These are phyloP conservation scores for Cryptocephalus primarius DNA, from an alignment of 2,888 invertebrate genomes.

Conservation along the genomic window DNA sequence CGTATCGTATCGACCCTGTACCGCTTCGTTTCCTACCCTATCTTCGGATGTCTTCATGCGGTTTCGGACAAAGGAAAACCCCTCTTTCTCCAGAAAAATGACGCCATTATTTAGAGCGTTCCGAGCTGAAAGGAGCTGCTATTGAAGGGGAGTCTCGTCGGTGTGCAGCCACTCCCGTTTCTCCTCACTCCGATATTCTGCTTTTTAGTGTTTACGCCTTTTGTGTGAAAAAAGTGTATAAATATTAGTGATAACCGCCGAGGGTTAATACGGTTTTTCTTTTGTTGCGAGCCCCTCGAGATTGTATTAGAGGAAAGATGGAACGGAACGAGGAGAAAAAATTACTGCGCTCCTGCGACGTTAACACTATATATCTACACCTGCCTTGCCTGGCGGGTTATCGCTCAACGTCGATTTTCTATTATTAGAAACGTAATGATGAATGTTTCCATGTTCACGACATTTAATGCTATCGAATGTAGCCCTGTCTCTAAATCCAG, in stretches of 20 bases:
- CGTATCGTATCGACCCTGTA: too few relatives aligned
- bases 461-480: too few relatives aligned
- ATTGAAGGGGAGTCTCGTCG: conserved; percentile 15
- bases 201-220: conserved; percentile 5
- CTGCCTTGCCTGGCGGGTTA: too few relatives aligned
- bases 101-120: conserved; percentile 25
- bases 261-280: background rate
- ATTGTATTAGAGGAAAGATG: too few relatives aligned
- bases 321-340: too few relatives aligned
- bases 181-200: conserved; percentile 7
- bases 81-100: conserved; percentile 20
- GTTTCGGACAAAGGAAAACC: conserved; percentile 20
- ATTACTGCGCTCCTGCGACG: too few relatives aligned
- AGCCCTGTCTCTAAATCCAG: too few relatives aligned
- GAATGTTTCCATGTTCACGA: too few relatives aligned
- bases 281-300: too few relatives aligned
- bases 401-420: too few relatives aligned
- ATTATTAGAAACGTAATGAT: too few relatives aligned
- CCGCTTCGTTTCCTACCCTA: conserved; percentile 9
- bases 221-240: conserved; percentile 11
- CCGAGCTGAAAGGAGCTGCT: conserved; percentile 20
- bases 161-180: conserved; percentile 13
- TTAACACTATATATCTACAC: too few relatives aligned
- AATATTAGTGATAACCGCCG: conserved; percentile 8
- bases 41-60: conserved; percentile 22